These are phyloP conservation scores for Pao palembangensis DNA, from an alignment of 2,113 vertebrate species.

Conservation along the genomic window DNA sequence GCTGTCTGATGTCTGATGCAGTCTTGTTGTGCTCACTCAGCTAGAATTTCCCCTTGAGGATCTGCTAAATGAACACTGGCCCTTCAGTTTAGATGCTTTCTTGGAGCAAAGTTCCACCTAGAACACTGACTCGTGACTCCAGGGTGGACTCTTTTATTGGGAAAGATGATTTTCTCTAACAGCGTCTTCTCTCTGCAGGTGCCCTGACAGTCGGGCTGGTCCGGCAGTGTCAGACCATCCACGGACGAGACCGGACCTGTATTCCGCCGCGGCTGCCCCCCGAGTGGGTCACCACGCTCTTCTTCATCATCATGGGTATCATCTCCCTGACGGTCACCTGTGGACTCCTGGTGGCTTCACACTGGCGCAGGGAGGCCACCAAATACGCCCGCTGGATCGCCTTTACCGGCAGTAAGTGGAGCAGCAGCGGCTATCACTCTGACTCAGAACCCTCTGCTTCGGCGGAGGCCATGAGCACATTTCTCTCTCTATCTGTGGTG, in stretches of 20 bases:
- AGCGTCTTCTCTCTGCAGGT: constrained; percentile 70
- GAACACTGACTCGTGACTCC: constrained; percentile 22
- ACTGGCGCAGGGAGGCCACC: constrained; percentile 96
- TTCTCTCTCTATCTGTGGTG: constrained; percentile 5
- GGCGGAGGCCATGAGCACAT: too few relatives aligned
- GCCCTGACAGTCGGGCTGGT: constrained; percentile 96
- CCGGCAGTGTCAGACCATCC: constrained; percentile 97
- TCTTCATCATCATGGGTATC: constrained; percentile 99
- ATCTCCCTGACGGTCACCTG: constrained; percentile 98
- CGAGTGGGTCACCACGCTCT: constrained; percentile 96
- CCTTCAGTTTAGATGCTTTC: constrained; percentile 29
- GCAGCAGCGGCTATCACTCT: background rate
- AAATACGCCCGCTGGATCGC: constrained; percentile 99
- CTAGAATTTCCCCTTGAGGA: constrained; percentile 47
- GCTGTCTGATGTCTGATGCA: constrained; percentile 21
- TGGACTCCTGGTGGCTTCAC: constrained; percentile 93
- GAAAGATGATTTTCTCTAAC: background rate
- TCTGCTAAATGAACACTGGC: constrained; percentile 45
- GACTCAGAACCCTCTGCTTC: background rate
- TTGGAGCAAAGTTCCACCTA: constrained; percentile 15
- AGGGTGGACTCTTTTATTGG: background rate
- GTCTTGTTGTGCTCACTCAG: constrained; percentile 61
- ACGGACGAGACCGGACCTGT: constrained; percentile 94
- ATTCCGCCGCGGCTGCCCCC: constrained; percentile 96
- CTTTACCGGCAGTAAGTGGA: constrained; percentile 97